Evolutionary conservation across 2,888 invertebrate genomes (phyloP), one percentile per base, ranked within the genome.

Genomic region (Melieria omissa): DNA sequence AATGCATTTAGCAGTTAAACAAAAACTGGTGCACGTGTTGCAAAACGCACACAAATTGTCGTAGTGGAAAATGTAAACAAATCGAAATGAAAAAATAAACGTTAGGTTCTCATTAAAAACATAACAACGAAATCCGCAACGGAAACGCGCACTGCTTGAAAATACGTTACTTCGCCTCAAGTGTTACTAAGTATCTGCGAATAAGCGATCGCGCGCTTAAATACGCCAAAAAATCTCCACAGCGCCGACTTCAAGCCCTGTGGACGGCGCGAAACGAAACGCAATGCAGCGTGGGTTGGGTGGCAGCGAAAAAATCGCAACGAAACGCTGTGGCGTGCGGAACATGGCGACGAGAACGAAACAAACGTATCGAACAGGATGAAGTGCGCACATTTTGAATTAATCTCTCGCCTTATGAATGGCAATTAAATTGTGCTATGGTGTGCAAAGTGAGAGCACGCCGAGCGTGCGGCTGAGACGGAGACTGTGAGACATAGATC

Each of bases 161-260:
- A 57, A 7, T 74, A 80, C 77, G 80, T 82, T 79, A 78, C 77
- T 77, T 78, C 81, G 82, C 82, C 81, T 73, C 78, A 78, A 81
- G 79, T 78, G 74, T 77, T 77, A 80, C 77, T 82, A 80, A 79
- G 82, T 81, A 81, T 83, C 82, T 82, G 81, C 79, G 76, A 74
- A 74, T 76, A 74, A 73, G 75, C 74, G 74, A 76, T 78, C 79
- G 74, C 70, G 76, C 77, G 81, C 80, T 81, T 81, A 81, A 81
- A 81, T 81, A 81, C 75, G 64, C 71, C 58, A 66, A 74, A 73
- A 71, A 73, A 61, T 6, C 52, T 12, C 52, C 14, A 52, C 14
- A 52, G 5, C 14, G 14, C 52, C 52, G 52, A n/a, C 12, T n/a
- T 52, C 4, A 52, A 52, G 14, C 7, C 7, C 4, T 52, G 10